Percentiles rank a stretch among this genome's conserved stretches.
Evolutionary conservation across 2,888 invertebrate species (phyloP).

Genomic region (Apotomis turbidana): DNA sequence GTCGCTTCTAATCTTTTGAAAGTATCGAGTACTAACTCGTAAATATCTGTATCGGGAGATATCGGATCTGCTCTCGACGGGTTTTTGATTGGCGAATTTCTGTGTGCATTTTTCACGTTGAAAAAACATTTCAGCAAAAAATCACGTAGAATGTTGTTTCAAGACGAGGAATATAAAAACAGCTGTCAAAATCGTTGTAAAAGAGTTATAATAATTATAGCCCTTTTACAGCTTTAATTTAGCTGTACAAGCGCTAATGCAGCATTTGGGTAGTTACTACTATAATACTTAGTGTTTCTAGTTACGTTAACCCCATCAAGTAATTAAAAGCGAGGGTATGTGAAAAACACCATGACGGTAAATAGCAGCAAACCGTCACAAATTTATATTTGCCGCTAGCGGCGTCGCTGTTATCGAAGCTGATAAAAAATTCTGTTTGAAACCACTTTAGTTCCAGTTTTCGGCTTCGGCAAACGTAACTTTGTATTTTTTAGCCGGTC

Average conservation of each 20-base stretch:
- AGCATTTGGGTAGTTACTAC: too few relatives aligned
- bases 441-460: neutral
- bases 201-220: neutral
- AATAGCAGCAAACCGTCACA: slow-evolving; percentile 2
- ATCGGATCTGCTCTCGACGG: neutral
- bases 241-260: neutral
- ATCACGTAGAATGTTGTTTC: too few relatives aligned
- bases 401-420: neutral
- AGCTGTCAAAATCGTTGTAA: neutral
- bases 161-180: neutral
- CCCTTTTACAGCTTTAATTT: neutral
- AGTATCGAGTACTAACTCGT: neutral
- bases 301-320: slow-evolving; percentile 8
- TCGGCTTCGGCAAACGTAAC: slow-evolving; percentile 5
- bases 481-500: slow-evolving; percentile 17
- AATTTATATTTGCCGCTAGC: neutral
- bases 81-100: slow-evolving; percentile 2
- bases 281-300: too few relatives aligned
- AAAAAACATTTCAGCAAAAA: neutral
- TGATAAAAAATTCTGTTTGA: neutral
- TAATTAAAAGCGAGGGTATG: slow-evolving; percentile 26
- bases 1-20: neutral
- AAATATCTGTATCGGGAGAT: neutral
- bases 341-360: slow-evolving; percentile 18
- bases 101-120: neutral